Base-by-base conservation (phyloP, 2,113 vertebrate genomes). In the Pachyramphus minor region DNA sequence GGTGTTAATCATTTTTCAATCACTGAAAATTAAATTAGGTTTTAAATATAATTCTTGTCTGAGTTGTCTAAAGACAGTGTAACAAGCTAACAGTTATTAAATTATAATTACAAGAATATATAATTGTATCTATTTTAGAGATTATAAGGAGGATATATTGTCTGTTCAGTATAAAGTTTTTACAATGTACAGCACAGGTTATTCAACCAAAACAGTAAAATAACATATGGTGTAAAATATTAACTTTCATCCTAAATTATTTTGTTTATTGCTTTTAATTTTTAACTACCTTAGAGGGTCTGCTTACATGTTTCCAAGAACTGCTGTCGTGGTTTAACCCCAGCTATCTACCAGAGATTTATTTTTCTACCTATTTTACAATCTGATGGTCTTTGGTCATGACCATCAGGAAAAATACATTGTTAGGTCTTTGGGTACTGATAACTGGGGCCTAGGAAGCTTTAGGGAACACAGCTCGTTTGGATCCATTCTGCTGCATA, bases 1-100 rank as follows among this genome's bases (percentile, higher is more conserved):
- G 60, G 45, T 95, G 95, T 75, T 95, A 97, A 96, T 97, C 92
- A 92, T 56, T 95, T 95, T 93, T 90, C 90, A 93, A 95, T 90
- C 80, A 75, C 76, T 90, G 93, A 92, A 95, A 96, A 95, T 87
- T 93, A 84, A 96, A 95, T 95, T 90, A 95, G 68, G 64, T 53
- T 95, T 84, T 72, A 90, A 95, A 81, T 66, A 96, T 85, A 93
- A 88, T 93, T 87, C 63, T 90, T 81, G 45, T 71, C 83, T 81
- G 23, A 8, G 33, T 66, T 93, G 50, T 67, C 63, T 89, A 90
- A 93, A 94, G 42, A 30, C 21, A 55, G 59, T n/a, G 42, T 78
- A 96, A 92, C 80, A 77, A 80, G 59, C 50, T 89, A 92, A 87
- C 63, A 90, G 85, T 85, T 88, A 92, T 1, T 71, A 64, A 88